These are phyloP conservation scores for Melanotaenia boesemani DNA, from an alignment of 2,797 vertebrate species.

Conservation along the genomic window DNA sequence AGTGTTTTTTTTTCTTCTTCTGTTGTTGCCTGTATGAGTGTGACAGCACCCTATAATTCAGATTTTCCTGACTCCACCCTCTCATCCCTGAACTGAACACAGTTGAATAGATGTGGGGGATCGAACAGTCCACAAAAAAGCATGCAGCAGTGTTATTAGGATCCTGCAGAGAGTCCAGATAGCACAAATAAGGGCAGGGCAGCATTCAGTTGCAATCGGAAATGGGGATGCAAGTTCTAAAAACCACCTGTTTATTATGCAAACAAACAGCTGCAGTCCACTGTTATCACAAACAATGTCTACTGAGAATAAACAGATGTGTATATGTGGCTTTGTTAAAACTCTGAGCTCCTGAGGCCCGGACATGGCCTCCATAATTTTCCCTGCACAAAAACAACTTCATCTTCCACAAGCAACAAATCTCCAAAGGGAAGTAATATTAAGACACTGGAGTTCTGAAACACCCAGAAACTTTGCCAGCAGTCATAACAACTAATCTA, in stretches of 20 bases:
- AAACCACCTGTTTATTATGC: neutral
- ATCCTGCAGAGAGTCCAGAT: neutral
- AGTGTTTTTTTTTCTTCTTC: neutral
- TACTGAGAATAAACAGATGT: neutral
- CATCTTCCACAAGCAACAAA: neutral
- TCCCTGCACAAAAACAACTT: neutral
- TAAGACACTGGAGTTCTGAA: neutral
- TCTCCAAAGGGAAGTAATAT: neutral
- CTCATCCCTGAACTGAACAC: neutral
- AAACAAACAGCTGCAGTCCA: neutral
- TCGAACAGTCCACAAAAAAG: neutral
- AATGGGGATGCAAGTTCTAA: neutral
- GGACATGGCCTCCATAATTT: neutral
- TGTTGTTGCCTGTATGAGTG: neutral
- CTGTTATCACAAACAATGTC: neutral
- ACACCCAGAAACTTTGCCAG: neutral
- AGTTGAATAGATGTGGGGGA: neutral
- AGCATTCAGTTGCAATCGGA: too few relatives aligned
- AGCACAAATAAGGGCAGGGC: neutral
- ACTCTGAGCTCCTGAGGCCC: neutral
- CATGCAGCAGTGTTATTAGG: neutral
- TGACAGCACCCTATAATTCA: neutral
- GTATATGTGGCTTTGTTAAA: neutral
- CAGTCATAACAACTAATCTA: neutral
- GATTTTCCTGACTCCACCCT: neutral